Conservation (phyloP, 1,140 invertebrate species). For the Oncopeltus fasciatus region DNA sequence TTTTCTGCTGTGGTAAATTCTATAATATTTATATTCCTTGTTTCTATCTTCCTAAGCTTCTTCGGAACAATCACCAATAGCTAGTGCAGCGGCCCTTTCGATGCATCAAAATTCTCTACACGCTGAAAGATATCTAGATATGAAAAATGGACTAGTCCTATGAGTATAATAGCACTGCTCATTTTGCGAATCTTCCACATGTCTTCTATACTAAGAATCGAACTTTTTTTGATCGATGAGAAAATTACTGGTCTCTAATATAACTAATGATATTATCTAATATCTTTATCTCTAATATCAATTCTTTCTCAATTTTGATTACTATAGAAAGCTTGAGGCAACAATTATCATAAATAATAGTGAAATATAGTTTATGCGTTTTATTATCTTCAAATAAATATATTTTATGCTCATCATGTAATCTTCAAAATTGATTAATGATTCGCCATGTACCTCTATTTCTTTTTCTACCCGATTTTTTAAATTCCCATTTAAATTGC, state of each 20-base stretch:
- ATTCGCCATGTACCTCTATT: too few species aligned
- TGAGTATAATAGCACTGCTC: background rate
- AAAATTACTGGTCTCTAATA: background rate
- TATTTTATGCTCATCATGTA: too few species aligned
- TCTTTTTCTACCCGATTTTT: too few species aligned
- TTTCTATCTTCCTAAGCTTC: background rate
- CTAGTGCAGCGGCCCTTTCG: background rate
- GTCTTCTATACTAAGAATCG: background rate
- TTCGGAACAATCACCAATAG: background rate
- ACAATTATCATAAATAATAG: too few species aligned
- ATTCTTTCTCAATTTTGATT: background rate
- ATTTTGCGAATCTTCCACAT: background rate
- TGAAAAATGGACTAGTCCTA: too few species aligned
- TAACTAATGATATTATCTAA: background rate
- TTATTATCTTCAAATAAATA: too few species aligned
- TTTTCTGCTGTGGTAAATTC: background rate
- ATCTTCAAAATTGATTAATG: too few species aligned
- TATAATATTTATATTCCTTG: background rate
- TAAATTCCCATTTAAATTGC: too few species aligned
- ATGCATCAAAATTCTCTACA: background rate
- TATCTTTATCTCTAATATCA: too few species aligned
- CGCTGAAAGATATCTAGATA: background rate
- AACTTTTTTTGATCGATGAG: background rate
- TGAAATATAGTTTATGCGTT: too few species aligned
- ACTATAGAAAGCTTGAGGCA: too few species aligned